These are phyloP conservation scores for Leptobrachium leishanense DNA, from an alignment of 2,113 vertebrate species.

Conservation along the genomic window DNA sequence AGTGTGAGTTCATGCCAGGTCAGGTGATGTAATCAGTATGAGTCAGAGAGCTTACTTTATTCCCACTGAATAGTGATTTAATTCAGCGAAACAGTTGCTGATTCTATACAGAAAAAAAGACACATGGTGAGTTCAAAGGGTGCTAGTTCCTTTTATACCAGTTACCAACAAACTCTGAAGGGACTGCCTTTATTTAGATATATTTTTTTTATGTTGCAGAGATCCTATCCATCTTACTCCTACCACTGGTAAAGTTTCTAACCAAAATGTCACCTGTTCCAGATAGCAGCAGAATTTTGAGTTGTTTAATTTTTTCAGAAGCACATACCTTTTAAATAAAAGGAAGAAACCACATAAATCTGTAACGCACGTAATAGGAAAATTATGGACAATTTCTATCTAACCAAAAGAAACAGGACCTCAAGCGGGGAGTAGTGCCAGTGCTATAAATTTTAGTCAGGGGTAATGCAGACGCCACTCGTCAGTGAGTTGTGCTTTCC, in stretches of 20 bases:
- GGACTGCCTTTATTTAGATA: background rate
- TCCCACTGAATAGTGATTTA: slow-evolving; percentile 12
- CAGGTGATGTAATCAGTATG: slow-evolving; percentile 26
- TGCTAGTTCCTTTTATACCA: background rate
- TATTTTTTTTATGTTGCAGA: background rate
- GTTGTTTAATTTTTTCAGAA: background rate
- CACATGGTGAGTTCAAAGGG: background rate
- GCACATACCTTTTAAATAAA: no score
- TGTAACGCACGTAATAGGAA: no score
- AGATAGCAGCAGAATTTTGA: background rate
- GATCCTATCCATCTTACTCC: slow-evolving; percentile 3
- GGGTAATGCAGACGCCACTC: no score
- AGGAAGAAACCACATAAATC: no score
- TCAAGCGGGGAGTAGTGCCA: no score
- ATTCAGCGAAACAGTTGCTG: slow-evolving; percentile 7
- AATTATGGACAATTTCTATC: no score
- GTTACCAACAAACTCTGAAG: background rate
- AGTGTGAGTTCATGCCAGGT: slow-evolving; percentile 23
- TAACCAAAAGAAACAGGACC: no score
- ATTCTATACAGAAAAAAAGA: slow-evolving; percentile 7
- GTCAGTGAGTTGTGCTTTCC: no score
- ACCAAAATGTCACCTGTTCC: background rate
- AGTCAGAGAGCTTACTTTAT: slow-evolving; percentile 9
- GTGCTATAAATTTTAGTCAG: no score
- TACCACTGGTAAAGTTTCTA: background rate